Evolutionary conservation across 1,140 invertebrate genomes (phyloP).

Genomic region (Rhopalosiphum padi): DNA sequence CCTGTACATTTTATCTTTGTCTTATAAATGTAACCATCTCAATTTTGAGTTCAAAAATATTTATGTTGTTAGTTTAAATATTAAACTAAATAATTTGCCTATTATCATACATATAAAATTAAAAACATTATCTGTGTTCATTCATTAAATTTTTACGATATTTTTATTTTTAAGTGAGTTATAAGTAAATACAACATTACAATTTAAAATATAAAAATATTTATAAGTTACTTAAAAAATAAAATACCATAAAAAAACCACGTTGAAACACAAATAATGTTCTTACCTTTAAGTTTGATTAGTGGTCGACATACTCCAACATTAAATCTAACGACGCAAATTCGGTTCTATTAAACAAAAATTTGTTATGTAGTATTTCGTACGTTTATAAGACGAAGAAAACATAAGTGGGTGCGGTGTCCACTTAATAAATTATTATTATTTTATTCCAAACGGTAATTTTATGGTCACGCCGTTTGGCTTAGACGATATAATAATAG

Average conservation of each 20-base stretch:
- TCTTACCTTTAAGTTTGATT: not conserved
- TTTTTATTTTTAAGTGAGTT: not conserved
- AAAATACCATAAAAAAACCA: no score
- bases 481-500: not conserved
- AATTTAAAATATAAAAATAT: not conserved
- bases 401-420: not conserved
- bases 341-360: not conserved
- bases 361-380: not conserved
- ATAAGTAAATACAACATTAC: not conserved
- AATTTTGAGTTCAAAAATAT: no score
- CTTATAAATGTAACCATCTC: not conserved
- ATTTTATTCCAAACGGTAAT: not conserved
- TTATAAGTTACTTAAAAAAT: no score
- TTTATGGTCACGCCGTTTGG: not conserved
- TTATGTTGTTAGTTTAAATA: not conserved
- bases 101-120: not conserved
- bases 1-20: not conserved
- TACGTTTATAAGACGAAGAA: not conserved
- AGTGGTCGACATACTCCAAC: not conserved
- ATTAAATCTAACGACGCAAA: not conserved
- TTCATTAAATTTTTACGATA: not conserved
- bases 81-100: not conserved
- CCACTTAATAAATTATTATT: not conserved
- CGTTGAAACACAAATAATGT: not conserved
- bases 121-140: not conserved